phyloP scores from a whole-genome alignment of 2,113 vertebrate genomes.

The Stegostoma tigrinum region DNA sequence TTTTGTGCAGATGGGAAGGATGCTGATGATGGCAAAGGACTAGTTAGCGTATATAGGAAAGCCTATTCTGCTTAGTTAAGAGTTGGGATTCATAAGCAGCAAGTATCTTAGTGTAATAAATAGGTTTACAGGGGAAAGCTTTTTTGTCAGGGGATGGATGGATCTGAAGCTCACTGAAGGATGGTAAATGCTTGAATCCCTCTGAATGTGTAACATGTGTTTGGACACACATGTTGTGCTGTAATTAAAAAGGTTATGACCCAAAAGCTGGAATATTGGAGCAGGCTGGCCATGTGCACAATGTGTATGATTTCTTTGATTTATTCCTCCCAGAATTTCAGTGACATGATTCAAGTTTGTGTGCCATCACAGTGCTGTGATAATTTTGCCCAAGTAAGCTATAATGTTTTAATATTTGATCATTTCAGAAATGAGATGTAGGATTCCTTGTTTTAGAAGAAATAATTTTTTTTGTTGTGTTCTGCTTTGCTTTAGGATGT shows the following conservation, averaged over 20 bases:
- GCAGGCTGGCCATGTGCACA: background rate
- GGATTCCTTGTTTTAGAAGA: background rate
- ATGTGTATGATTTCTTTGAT: background rate
- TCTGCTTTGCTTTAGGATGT: slow-evolving; percentile 67
- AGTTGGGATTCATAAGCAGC: background rate
- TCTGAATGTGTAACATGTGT: background rate
- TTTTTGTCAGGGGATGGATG: background rate
- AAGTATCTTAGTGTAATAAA: background rate
- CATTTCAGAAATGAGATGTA: background rate
- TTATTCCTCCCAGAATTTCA: background rate
- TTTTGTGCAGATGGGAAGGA: background rate
- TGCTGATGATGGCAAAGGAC: background rate
- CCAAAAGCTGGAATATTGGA: background rate
- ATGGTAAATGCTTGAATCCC: background rate
- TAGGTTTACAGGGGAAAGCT: background rate
- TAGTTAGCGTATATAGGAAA: background rate
- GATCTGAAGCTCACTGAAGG: background rate
- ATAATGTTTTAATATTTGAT: background rate
- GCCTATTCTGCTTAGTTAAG: background rate
- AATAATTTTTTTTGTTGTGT: slow-evolving; percentile 40
- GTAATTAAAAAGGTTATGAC: background rate
- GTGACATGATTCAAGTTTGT: background rate
- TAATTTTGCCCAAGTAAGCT: background rate
- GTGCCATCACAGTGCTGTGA: background rate
- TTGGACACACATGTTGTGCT: background rate